Evolutionary conservation across 2,797 vertebrate species (phyloP), one percentile per base, ranked within the genome.

Genomic region (Gallinago solitaria): DNA sequence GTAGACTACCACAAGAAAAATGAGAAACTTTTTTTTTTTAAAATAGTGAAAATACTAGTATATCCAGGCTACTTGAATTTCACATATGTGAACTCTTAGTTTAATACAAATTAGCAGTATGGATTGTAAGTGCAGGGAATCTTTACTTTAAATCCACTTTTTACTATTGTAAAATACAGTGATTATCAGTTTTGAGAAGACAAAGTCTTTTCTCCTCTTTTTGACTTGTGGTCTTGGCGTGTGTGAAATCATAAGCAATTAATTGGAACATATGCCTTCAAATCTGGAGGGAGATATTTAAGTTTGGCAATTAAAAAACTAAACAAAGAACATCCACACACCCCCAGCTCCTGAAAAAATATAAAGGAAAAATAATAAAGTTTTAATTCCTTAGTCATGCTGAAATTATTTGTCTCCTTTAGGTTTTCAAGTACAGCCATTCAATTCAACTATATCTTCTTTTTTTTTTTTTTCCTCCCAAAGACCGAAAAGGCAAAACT

Each of bases 121-220:
- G 18, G 39, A n/a, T 54, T 67, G 1, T 76, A 67, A 63, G 8
- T 54, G n/a, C n/a, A 67, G 2, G 2, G 16, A 73, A 28, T 76
- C 24, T 30, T 84, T 80, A 25, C 61, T 84, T 96, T 89, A 33
- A 73, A 2, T 83, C 37, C 84, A 8, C 15, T 89, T 50, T 84
- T 79, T 79, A 15, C 35, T 87, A 20, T 65, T 79, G 37, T 54
- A 59, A 63, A 83, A 63, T 33, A 33, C 13, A 51, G 30, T 24
- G 39, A 16, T 43, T 74, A 65, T 16, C 1, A 2, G 12, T 71
- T 92, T 82, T 69, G 33, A 74, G 74, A 64, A 75, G 53, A 41
- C 33, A 17, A 47, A 10, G 10, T 48, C 5, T 68, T 28, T 64
- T 45, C 82, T 70, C 10, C 19, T 4, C 12, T 30, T 16, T 75